These are phyloP conservation scores for Athalia rosae DNA, from an alignment of 2,888 invertebrate species.

Conservation along the genomic window DNA sequence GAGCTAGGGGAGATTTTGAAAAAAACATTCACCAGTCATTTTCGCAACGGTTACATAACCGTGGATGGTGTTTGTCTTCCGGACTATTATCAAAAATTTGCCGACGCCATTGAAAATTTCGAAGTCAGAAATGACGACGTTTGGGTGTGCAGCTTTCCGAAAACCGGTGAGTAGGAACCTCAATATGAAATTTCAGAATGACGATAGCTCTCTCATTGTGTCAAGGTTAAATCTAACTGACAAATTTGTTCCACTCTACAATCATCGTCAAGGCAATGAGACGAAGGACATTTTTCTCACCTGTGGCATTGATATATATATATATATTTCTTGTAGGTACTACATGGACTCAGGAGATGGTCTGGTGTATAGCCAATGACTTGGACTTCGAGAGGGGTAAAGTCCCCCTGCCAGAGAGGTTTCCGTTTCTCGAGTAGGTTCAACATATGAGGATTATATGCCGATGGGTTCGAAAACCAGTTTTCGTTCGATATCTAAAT, in stretches of 20 bases:
- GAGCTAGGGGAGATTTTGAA: constrained; percentile 59
- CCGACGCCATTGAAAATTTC: constrained; percentile 72
- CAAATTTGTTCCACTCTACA: constrained; percentile 4
- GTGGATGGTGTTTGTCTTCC: constrained; percentile 72
- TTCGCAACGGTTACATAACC: constrained; percentile 66
- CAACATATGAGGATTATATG: neutral
- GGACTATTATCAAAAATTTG: constrained; percentile 69
- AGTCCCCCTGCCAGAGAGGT: constrained; percentile 77
- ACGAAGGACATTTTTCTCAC: constrained; percentile 8
- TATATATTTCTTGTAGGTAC: constrained; percentile 76
- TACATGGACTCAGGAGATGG: constrained; percentile 87
- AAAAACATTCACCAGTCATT: constrained; percentile 63
- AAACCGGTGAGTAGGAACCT: constrained; percentile 73
- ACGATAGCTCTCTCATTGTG: constrained; percentile 9
- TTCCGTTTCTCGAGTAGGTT: constrained; percentile 83
- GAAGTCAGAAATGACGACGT: constrained; percentile 75
- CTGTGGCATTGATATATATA: neutral
- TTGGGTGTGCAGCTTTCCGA: constrained; percentile 77
- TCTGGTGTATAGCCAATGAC: constrained; percentile 81
- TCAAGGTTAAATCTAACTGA: constrained; percentile 18
- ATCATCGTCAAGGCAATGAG: constrained; percentile 11
- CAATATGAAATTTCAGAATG: neutral
- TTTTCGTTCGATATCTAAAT: neutral
- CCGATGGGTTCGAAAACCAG: neutral
- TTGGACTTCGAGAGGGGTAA: constrained; percentile 78